Evolutionary conservation across 2,888 invertebrate genomes (phyloP).

Genomic region (Pemphredon lugubris): DNA sequence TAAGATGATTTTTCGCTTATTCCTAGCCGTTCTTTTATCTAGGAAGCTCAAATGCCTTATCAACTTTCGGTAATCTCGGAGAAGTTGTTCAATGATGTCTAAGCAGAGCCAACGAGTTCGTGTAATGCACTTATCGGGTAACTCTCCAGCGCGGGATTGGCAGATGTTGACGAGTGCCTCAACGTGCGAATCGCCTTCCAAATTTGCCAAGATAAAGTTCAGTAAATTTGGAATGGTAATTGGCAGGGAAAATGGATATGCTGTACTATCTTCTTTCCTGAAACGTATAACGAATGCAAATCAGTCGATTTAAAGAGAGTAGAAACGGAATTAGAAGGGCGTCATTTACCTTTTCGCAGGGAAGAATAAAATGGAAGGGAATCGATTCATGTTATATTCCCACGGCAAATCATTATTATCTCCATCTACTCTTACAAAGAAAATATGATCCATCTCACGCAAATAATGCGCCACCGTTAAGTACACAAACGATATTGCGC

Average conservation of each 20-base stretch:
- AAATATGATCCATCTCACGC: conserved; percentile 81
- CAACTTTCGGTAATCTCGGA: conserved; percentile 71
- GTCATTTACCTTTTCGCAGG: conserved; percentile 85
- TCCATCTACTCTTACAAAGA: conserved; percentile 89
- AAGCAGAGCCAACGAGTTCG: conserved; percentile 75
- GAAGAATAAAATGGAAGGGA: conserved; percentile 92
- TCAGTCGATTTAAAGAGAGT: neutral
- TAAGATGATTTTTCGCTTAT: conserved; percentile 69
- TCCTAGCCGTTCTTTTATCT: conserved; percentile 51
- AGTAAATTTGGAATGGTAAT: conserved; percentile 86
- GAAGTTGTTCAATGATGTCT: conserved; percentile 74
- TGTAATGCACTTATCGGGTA: conserved; percentile 72
- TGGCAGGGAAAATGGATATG: conserved; percentile 85
- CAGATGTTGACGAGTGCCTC: conserved; percentile 78
- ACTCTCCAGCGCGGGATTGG: conserved; percentile 71
- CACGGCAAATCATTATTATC: conserved; percentile 93
- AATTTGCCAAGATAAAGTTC: conserved; percentile 88
- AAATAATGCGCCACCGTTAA: conserved; percentile 86
- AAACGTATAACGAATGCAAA: conserved; percentile 29
- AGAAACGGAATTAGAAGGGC: no score
- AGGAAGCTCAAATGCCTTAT: conserved; percentile 60
- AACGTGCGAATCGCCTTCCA: conserved; percentile 81
- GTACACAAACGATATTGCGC: conserved; percentile 86
- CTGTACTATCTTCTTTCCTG: conserved; percentile 87
- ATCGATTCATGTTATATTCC: conserved; percentile 90